Percentiles rank a stretch among this genome's conserved stretches.
phyloP scores from a whole-genome alignment of 2,797 vertebrate species.

The Buceros bicornis region DNA sequence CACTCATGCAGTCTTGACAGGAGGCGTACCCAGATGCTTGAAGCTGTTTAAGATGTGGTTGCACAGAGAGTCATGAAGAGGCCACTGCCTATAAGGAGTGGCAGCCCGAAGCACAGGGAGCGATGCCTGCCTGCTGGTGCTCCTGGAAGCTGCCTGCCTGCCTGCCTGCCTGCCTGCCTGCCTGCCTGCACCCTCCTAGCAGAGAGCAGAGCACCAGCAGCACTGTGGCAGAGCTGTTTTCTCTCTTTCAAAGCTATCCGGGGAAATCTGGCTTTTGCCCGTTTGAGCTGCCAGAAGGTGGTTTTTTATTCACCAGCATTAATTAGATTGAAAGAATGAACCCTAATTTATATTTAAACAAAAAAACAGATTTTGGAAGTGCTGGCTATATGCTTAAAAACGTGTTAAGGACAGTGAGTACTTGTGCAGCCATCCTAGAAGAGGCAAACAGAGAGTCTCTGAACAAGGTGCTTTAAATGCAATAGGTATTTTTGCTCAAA shows the following conservation, averaged over 20 bases:
- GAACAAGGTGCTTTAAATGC: slow-evolving; percentile 8
- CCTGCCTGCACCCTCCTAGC: background rate
- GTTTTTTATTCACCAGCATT: slow-evolving; percentile 2
- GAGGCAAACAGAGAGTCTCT: slow-evolving; percentile 1
- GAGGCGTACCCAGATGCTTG: background rate
- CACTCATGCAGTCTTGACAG: background rate
- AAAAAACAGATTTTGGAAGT: background rate
- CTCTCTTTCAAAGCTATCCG: background rate
- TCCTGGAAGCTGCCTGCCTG: background rate
- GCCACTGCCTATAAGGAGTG: background rate
- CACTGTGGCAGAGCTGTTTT: background rate
- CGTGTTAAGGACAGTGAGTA: background rate
- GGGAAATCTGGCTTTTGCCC: background rate
- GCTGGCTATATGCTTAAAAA: slow-evolving; percentile 5
- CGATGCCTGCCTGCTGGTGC: background rate
- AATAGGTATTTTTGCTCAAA: slow-evolving; percentile 73
- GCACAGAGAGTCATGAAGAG: background rate
- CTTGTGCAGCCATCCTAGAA: background rate
- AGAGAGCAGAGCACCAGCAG: background rate
- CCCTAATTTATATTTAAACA: background rate
- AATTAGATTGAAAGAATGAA: background rate
- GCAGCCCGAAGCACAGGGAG: background rate
- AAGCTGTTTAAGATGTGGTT: background rate
- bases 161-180: background rate
- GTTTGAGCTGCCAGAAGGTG: background rate